Percentiles rank a stretch among this genome's conserved stretches.
phyloP scores from a whole-genome alignment of 2,113 vertebrate species.

The Phycodurus eques region DNA sequence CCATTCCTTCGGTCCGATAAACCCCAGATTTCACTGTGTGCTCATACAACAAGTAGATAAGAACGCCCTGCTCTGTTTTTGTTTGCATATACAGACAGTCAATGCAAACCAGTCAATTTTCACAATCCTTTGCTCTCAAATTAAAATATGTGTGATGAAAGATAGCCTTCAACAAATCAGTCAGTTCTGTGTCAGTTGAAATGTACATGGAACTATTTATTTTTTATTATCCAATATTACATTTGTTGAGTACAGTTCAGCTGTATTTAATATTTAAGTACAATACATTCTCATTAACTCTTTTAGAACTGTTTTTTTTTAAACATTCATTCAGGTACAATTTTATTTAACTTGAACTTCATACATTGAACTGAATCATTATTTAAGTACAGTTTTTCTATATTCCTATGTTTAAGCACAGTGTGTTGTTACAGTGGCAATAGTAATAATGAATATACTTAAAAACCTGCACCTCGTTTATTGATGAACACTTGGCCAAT shows the following conservation, averaged over 20 bases:
- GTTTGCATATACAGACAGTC: conserved; percentile 5
- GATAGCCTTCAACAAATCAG: conserved; percentile 13
- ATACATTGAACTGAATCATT: background rate
- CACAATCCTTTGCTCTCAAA: conserved; percentile 9
- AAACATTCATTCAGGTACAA: background rate
- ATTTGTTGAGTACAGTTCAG: no score
- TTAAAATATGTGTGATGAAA: conserved; percentile 7
- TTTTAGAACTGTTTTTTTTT: background rate
- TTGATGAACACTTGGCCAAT: background rate
- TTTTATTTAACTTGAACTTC: background rate
- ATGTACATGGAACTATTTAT: background rate
- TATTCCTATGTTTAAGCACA: background rate
- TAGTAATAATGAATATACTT: background rate
- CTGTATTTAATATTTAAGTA: background rate
- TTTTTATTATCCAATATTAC: no score
- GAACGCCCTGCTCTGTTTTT: conserved; percentile 13
- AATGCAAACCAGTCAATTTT: background rate
- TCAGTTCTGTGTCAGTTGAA: no score
- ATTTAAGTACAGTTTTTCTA: background rate
- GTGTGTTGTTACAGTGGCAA: background rate
- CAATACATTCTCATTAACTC: background rate
- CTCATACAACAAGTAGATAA: conserved; percentile 35
- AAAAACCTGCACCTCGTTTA: no score
- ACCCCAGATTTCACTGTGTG: conserved; percentile 25
- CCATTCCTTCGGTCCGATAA: conserved; percentile 38